phyloP scores from a whole-genome alignment of 2,113 vertebrate species.

The Boulengeromyrus knoepffleri region DNA sequence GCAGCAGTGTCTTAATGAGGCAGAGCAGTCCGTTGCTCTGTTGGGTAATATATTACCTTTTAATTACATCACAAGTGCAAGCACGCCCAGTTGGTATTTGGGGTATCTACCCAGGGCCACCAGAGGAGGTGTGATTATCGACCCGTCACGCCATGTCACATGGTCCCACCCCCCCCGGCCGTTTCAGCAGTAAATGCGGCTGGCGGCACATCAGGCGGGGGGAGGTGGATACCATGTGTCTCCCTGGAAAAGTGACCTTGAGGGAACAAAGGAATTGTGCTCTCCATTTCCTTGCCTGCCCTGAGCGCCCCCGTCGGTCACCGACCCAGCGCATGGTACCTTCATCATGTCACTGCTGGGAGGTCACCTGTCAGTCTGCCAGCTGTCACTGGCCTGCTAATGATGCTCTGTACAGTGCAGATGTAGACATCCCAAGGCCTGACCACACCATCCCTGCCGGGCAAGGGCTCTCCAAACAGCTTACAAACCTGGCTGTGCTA shows the following conservation, averaged over 20 bases:
- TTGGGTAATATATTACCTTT: not conserved
- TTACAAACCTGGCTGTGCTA: not conserved
- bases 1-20: not conserved
- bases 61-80: not conserved
- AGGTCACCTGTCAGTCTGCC: not conserved
- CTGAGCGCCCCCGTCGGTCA: not conserved
- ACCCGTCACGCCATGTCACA: not conserved
- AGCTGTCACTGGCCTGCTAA: not conserved
- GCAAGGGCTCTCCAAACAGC: not conserved
- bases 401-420: not conserved
- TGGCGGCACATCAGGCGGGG: not conserved
- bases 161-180: not conserved
- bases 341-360: not conserved
- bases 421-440: not conserved
- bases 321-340: not conserved
- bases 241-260: constrained; percentile 13
- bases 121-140: not conserved
- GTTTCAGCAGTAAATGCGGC: not conserved
- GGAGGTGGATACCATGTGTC: not conserved
- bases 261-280: not conserved
- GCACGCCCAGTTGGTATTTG: not conserved
- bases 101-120: not conserved
- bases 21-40: not conserved
- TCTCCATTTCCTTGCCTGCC: not conserved
- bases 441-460: not conserved